phyloP scores from a whole-genome alignment of 1,140 invertebrate species.

The Amphibalanus amphitrite region DNA sequence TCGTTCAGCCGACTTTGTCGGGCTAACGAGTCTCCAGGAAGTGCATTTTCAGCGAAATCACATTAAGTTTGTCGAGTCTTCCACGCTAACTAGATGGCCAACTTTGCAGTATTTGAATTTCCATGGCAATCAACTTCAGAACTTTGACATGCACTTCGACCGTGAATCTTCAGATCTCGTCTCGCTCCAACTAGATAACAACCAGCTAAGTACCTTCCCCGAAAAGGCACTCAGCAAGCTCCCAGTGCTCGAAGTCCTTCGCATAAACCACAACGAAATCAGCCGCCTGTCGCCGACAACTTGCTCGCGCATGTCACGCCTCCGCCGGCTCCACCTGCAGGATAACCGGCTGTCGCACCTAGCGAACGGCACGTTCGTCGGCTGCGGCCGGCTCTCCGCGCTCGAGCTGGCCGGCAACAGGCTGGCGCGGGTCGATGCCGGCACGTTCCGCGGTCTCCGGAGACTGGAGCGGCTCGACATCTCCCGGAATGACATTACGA shows the following conservation, averaged over 20 bases:
- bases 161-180: background rate
- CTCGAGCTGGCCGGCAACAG: slow-evolving; percentile 16
- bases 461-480: slow-evolving; percentile 15
- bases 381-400: slow-evolving; percentile 13
- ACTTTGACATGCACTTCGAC: background rate
- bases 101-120: slow-evolving; percentile 76
- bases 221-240: slow-evolving; percentile 48
- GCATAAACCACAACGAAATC: slow-evolving; percentile 65
- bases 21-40: slow-evolving; percentile 56
- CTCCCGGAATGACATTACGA: slow-evolving; percentile 36
- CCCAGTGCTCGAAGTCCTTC: slow-evolving; percentile 60
- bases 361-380: slow-evolving; percentile 16
- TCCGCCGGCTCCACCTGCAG: slow-evolving; percentile 17
- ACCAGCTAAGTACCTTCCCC: slow-evolving; percentile 43
- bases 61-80: slow-evolving; percentile 59
- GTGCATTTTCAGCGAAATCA: slow-evolving; percentile 72
- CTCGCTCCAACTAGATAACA: background rate
- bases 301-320: slow-evolving; percentile 31
- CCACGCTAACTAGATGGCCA: slow-evolving; percentile 58
- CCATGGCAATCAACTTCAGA: slow-evolving; percentile 45
- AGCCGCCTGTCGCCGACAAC: slow-evolving; percentile 55
- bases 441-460: slow-evolving; percentile 15
- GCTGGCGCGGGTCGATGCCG: slow-evolving; percentile 14
- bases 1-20: slow-evolving; percentile 56
- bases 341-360: slow-evolving; percentile 15